Percentiles rank a stretch among this genome's conserved stretches.
phyloP scores from a whole-genome alignment of 2,888 invertebrate genomes.

The Rhabditoides inermis region DNA sequence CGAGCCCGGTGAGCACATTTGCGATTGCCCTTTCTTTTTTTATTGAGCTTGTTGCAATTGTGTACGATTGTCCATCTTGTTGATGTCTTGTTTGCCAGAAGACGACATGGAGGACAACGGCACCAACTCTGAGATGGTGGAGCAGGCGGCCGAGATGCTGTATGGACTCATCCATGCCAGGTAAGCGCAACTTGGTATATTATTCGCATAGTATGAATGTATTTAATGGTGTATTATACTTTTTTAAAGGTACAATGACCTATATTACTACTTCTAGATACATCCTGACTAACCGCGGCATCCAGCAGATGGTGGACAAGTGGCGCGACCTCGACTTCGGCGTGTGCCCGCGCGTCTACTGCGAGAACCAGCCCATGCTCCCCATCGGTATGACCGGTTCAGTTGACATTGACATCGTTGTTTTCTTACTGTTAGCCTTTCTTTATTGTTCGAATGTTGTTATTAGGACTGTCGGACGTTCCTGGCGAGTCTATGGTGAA shows the following conservation, averaged over 20 bases:
- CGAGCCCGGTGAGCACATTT: conserved; percentile 88
- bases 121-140: conserved; percentile 93
- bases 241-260: too few species aligned
- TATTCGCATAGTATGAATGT: too few species aligned
- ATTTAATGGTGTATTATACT: too few species aligned
- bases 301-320: conserved; percentile 51
- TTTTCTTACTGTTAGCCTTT: not conserved
- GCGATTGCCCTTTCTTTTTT: not conserved
- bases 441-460: not conserved
- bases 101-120: conserved; percentile 91
- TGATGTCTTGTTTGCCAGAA: conserved; percentile 62
- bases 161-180: conserved; percentile 97
- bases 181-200: too few species aligned
- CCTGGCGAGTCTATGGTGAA: conserved; percentile 99
- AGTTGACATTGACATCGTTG: not conserved
- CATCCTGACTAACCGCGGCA: conserved; percentile 83
- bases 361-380: conserved; percentile 93
- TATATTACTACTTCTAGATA: too few species aligned
- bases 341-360: conserved; percentile 93
- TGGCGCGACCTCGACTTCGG: conserved; percentile 98
- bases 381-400: conserved; percentile 68
- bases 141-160: conserved; percentile 97
- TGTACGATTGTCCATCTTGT: too few species aligned
- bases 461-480: conserved; percentile 82
- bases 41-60: too few species aligned